phyloP scores from a whole-genome alignment of 2,888 invertebrate genomes.

The Petrolisthes manimaculis region DNA sequence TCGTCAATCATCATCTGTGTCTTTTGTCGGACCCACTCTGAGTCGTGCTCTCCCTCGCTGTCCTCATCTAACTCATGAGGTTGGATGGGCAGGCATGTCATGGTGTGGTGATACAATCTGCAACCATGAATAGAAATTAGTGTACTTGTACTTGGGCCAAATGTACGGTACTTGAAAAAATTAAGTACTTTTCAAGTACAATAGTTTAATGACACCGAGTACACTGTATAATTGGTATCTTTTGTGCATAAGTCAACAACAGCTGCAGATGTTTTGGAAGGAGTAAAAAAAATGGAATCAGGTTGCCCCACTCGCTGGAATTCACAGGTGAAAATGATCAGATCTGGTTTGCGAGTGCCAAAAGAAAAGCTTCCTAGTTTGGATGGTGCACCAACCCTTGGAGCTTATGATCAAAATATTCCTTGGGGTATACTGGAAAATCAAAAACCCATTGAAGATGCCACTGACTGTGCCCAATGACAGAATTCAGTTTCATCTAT shows the following conservation, averaged over 20 bases:
- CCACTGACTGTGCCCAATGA: constrained; percentile 16
- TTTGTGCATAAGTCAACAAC: constrained; percentile 6
- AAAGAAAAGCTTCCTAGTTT: constrained; percentile 2
- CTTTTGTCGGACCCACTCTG: constrained; percentile 92
- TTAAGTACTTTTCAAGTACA: too few species aligned
- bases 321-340: constrained; percentile 28
- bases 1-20: constrained; percentile 99
- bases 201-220: too few species aligned
- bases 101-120: constrained; percentile 93
- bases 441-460: constrained; percentile 14
- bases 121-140: neutral
- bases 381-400: constrained; percentile 20
- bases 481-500: constrained; percentile 26
- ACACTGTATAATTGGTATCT: neutral
- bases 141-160: neutral
- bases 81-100: constrained; percentile 91
- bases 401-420: constrained; percentile 23
- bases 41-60: constrained; percentile 90
- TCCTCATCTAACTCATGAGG: constrained; percentile 95
- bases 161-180: too few species aligned
- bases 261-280: constrained; percentile 4
- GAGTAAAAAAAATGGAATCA: neutral
- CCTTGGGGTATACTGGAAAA: neutral
- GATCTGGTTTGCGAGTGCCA: constrained; percentile 10
- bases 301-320: constrained; percentile 11